Percentiles rank a stretch among this genome's conserved stretches.
Conservation (phyloP, 2,888 invertebrate species). For the Elmis aenea region DNA sequence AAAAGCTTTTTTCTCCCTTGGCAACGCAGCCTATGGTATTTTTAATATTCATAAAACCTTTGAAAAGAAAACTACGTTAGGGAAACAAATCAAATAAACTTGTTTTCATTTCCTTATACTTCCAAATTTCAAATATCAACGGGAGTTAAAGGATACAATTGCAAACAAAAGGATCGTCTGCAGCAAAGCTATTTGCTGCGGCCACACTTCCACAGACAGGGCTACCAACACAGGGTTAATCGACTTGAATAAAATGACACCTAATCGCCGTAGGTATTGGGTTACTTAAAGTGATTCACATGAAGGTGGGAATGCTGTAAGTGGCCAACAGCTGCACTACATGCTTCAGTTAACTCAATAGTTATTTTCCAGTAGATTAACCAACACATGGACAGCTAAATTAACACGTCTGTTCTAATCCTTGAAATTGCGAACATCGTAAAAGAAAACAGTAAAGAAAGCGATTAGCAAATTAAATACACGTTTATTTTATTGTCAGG, state of each 20-base stretch:
- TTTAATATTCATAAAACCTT: slow-evolving; percentile 26
- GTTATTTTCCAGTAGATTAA: slow-evolving; percentile 38
- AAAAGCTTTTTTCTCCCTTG: slow-evolving; percentile 16
- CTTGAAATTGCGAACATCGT: no score
- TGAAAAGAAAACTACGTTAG: slow-evolving; percentile 23
- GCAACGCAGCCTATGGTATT: slow-evolving; percentile 16
- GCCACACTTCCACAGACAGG: no score
- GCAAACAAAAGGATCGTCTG: no score
- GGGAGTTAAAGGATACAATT: no score
- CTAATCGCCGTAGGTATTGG: no score
- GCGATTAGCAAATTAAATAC: no score
- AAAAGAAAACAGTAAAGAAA: no score
- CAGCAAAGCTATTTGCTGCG: no score
- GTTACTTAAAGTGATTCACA: slow-evolving; percentile 18
- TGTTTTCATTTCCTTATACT: slow-evolving; percentile 26
- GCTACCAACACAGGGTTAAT: slow-evolving; percentile 24
- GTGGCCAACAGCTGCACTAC: slow-evolving; percentile 38
- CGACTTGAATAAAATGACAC: slow-evolving; percentile 23
- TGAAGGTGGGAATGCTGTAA: slow-evolving; percentile 34
- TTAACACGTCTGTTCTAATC: no score
- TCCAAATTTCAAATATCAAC: no score
- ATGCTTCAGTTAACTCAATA: slow-evolving; percentile 36
- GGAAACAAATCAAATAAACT: slow-evolving; percentile 28
- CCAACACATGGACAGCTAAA: slow-evolving; percentile 35
- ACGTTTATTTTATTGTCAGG: no score